These are phyloP conservation scores for Cabera pusaria DNA, from an alignment of 2,888 invertebrate genomes.

Conservation along the genomic window DNA sequence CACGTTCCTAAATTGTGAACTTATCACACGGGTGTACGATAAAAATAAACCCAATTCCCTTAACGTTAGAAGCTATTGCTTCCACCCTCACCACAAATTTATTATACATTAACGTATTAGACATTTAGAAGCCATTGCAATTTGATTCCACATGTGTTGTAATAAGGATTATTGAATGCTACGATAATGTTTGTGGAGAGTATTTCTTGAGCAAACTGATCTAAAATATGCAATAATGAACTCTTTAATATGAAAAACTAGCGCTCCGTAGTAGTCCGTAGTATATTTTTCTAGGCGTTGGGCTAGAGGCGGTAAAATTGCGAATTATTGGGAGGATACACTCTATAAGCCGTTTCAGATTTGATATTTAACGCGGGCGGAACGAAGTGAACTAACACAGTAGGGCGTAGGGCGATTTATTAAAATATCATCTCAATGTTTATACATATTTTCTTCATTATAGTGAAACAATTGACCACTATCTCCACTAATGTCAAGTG, in stretches of 20 bases:
- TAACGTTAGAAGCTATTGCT: not conserved
- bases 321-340: conserved; percentile 5
- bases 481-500: too few species aligned
- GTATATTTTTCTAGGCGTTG: too few species aligned
- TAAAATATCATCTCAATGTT: too few species aligned
- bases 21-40: conserved; percentile 3
- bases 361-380: conserved; percentile 4
- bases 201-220: too few species aligned
- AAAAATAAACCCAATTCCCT: conserved; percentile 7
- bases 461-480: too few species aligned
- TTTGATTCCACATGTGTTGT: not conserved
- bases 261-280: too few species aligned
- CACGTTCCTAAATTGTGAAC: conserved; percentile 5
- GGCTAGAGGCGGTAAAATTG: conserved; percentile 1
- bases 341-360: conserved; percentile 10
- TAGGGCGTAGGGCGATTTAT: too few species aligned
- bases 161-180: not conserved
- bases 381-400: not conserved
- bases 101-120: too few species aligned
- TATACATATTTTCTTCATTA: too few species aligned
- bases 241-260: too few species aligned
- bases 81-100: not conserved
- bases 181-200: too few species aligned
- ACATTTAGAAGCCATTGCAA: not conserved
- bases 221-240: conserved; percentile 3